phyloP scores from a whole-genome alignment of 2,797 vertebrate species.

The Threskiornis aethiopicus region DNA sequence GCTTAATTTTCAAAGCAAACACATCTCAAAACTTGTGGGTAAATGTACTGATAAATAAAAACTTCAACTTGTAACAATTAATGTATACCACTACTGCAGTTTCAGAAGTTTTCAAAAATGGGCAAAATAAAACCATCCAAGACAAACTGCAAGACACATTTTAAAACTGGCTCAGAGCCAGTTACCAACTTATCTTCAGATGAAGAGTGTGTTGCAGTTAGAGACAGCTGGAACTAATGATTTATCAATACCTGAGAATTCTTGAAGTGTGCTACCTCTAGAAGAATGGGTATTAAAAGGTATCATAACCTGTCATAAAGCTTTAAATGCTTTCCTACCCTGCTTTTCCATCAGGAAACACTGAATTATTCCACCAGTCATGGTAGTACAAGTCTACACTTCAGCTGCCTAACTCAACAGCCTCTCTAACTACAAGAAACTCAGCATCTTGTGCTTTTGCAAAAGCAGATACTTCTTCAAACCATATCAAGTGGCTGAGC shows the following conservation, averaged over 20 bases:
- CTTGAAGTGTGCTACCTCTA: not conserved
- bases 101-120: not conserved
- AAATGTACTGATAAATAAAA: not conserved
- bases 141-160: not conserved
- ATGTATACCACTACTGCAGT: not conserved
- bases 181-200: not conserved
- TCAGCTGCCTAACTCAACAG: not conserved
- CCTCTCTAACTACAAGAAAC: not conserved
- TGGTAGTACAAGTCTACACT: not conserved
- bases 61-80: not conserved
- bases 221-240: not conserved
- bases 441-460: not conserved
- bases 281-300: not conserved
- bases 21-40: not conserved
- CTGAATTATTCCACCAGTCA: not conserved
- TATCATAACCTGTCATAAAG: not conserved
- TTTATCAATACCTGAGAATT: not conserved
- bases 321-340: not conserved
- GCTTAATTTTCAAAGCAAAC: not conserved
- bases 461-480: not conserved
- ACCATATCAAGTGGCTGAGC: not conserved
- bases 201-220: not conserved
- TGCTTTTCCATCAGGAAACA: not conserved
- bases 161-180: not conserved
- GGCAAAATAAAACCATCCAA: not conserved